These are phyloP conservation scores for Stegodyphus mimosarum DNA, from an alignment of 1,140 invertebrate genomes.

Conservation along the genomic window DNA sequence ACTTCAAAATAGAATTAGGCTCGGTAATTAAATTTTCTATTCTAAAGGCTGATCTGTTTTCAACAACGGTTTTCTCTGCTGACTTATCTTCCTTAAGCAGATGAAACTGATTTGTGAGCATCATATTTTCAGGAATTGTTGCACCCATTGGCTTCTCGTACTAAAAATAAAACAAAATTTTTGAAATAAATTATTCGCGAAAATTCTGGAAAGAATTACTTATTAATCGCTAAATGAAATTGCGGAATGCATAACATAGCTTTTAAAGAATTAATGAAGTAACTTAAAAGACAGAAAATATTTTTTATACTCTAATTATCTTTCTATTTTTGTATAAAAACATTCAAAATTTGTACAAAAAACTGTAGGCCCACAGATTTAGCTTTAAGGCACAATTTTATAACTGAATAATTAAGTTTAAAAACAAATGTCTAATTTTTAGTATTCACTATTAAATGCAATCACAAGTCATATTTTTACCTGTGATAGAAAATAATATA, in stretches of 20 bases:
- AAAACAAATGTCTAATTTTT: too few species aligned
- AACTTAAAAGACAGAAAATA: background rate
- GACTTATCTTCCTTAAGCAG: conserved; percentile 22
- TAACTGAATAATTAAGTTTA: too few species aligned
- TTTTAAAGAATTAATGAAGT: background rate
- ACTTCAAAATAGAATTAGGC: conserved; percentile 25
- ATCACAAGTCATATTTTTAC: too few species aligned
- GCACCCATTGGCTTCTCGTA: conserved; percentile 18
- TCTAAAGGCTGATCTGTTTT: conserved; percentile 1
- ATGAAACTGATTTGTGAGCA: conserved; percentile 7
- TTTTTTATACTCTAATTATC: background rate
- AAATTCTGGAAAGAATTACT: background rate
- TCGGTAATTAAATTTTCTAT: background rate
- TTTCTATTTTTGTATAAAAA: background rate
- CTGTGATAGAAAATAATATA: too few species aligned
- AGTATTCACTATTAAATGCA: too few species aligned
- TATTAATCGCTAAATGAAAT: background rate
- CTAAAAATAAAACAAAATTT: conserved; percentile 4
- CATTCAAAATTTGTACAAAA: background rate
- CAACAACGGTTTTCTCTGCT: conserved; percentile 13
- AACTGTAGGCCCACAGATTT: too few species aligned
- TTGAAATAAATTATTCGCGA: background rate
- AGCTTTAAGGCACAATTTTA: too few species aligned
- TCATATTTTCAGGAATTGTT: conserved; percentile 32
- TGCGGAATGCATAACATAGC: background rate